phyloP scores from a whole-genome alignment of 2,113 vertebrate species.

The Cichladusa arquata region DNA sequence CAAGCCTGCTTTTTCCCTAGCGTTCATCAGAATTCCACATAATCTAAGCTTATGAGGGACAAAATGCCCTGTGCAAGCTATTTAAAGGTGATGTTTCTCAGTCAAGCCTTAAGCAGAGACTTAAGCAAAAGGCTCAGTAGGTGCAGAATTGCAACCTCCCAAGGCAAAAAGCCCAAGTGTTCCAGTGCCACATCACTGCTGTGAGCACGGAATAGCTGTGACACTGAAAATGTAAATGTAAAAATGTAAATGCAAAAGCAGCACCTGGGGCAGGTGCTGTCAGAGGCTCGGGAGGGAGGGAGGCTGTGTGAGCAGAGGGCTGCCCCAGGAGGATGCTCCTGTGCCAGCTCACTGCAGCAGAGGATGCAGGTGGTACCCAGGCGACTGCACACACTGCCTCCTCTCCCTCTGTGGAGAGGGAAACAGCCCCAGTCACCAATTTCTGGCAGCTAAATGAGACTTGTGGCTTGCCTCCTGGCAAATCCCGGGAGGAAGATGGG shows the following conservation, averaged over 20 bases:
- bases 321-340: not conserved
- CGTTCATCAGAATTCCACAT: too few species aligned
- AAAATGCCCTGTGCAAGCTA: not conserved
- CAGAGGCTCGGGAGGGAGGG: not conserved
- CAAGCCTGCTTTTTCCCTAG: too few species aligned
- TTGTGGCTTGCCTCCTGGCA: not conserved
- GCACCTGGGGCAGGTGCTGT: not conserved
- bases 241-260: too few species aligned
- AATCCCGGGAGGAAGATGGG: not conserved
- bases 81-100: not conserved
- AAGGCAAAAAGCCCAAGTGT: rapidly evolving
- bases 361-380: not conserved
- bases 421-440: rapidly evolving
- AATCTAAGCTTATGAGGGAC: not conserved
- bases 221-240: not conserved
- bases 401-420: not conserved
- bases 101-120: not conserved
- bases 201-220: not conserved
- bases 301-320: not conserved
- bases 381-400: not conserved
- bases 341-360: not conserved
- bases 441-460: not conserved
- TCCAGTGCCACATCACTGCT: not conserved
- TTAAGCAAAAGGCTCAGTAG: not conserved
- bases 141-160: not conserved